Evolutionary conservation across 2,797 vertebrate species (phyloP).

Genomic region (Momotus momota): DNA sequence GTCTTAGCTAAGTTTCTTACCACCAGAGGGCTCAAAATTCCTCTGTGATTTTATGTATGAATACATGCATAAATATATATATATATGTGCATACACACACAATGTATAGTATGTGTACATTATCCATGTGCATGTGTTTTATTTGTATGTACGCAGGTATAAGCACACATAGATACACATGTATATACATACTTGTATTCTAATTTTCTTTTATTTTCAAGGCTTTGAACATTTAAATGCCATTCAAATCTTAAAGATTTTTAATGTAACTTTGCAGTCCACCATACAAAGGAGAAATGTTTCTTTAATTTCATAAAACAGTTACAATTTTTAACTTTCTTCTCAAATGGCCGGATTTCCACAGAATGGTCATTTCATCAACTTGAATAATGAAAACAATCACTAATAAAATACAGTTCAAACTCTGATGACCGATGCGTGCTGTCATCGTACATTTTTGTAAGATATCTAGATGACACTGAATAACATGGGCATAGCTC

Average conservation of each 20-base stretch:
- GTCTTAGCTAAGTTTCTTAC: background rate
- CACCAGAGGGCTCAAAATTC: constrained; percentile 70
- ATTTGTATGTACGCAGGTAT: background rate
- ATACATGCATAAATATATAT: background rate
- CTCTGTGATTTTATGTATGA: background rate
- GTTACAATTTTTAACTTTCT: background rate
- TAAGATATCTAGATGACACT: background rate
- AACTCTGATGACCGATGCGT: background rate
- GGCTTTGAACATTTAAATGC: background rate
- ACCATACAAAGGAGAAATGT: background rate
- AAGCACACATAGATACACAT: background rate
- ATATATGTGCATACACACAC: background rate
- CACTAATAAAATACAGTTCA: background rate
- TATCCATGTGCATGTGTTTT: background rate
- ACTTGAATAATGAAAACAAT: background rate
- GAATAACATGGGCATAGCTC: background rate
- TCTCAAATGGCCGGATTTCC: background rate
- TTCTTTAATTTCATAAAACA: background rate
- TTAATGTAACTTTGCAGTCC: background rate
- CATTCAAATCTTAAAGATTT: background rate
- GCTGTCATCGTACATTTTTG: background rate
- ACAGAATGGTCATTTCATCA: background rate
- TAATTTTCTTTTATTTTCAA: background rate
- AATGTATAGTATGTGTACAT: background rate
- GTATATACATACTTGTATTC: background rate